Conservation (phyloP, 2,113 vertebrate species). For the Percopsis transmontana region DNA sequence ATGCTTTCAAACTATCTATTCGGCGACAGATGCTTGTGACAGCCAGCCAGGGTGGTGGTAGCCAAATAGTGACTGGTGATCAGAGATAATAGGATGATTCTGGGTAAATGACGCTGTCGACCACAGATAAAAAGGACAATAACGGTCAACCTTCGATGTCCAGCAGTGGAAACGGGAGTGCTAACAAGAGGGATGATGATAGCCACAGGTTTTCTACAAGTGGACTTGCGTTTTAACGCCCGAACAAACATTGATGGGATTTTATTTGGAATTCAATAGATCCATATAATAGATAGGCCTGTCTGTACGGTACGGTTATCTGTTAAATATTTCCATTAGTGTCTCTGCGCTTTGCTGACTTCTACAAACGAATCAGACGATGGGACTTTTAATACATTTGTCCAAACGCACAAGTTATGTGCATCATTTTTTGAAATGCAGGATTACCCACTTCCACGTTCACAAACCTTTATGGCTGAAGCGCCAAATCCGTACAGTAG, state of each 20-base stretch:
- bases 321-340: not conserved
- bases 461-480: slow-evolving; percentile 43
- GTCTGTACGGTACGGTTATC: too few relatives aligned
- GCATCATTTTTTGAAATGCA: slow-evolving; percentile 33
- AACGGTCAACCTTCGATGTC: slow-evolving; percentile 57
- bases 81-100: slow-evolving; percentile 54
- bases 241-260: not conserved
- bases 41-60: slow-evolving; percentile 63
- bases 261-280: not conserved
- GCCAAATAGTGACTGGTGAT: slow-evolving; percentile 37
- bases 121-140: slow-evolving; percentile 68
- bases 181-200: slow-evolving; percentile 8
- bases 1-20: not conserved
- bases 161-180: not conserved
- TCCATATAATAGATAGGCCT: too few relatives aligned
- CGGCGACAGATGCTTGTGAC: slow-evolving; percentile 63
- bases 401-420: slow-evolving; percentile 41
- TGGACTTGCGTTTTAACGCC: not conserved
- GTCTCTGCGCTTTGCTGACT: not conserved
- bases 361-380: slow-evolving; percentile 11
- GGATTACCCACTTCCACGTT: slow-evolving; percentile 36
- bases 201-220: slow-evolving; percentile 4
- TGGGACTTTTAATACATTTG: slow-evolving; percentile 59
- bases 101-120: slow-evolving; percentile 50
- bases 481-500: slow-evolving; percentile 12